Conservation (phyloP, 2,113 vertebrate genomes). For the Indicator maculatus region DNA sequence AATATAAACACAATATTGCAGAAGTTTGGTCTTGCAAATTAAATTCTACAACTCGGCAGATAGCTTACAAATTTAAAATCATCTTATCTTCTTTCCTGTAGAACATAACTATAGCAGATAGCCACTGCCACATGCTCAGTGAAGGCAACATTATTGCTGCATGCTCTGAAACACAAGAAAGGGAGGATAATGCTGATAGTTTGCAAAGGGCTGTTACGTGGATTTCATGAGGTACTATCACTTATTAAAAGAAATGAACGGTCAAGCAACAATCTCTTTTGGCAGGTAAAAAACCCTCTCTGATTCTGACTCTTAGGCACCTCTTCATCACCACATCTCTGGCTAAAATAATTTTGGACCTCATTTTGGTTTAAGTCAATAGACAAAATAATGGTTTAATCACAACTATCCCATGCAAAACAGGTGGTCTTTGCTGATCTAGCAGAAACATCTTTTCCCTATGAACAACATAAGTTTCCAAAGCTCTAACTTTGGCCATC, state of each 20-base stretch:
- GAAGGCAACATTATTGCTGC: background rate
- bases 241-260: background rate
- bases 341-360: background rate
- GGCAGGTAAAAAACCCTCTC: background rate
- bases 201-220: background rate
- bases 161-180: background rate
- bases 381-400: background rate
- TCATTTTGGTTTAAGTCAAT: background rate
- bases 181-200: background rate
- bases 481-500: background rate
- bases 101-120: conserved; percentile 37
- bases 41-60: conserved; percentile 77
- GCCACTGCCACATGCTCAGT: background rate
- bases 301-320: background rate
- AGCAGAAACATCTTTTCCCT: background rate
- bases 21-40: conserved; percentile 81
- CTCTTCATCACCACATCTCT: background rate
- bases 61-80: conserved; percentile 74
- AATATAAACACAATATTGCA: conserved; percentile 78
- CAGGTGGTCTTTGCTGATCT: background rate
- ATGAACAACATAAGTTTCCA: background rate
- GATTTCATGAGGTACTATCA: background rate
- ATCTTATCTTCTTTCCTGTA: conserved; percentile 61
- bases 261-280: background rate
- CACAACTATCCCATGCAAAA: background rate